Evolutionary conservation across 2,888 invertebrate species (phyloP), one percentile per base, ranked within the genome.

Genomic region (Perizoma affinitatum): DNA sequence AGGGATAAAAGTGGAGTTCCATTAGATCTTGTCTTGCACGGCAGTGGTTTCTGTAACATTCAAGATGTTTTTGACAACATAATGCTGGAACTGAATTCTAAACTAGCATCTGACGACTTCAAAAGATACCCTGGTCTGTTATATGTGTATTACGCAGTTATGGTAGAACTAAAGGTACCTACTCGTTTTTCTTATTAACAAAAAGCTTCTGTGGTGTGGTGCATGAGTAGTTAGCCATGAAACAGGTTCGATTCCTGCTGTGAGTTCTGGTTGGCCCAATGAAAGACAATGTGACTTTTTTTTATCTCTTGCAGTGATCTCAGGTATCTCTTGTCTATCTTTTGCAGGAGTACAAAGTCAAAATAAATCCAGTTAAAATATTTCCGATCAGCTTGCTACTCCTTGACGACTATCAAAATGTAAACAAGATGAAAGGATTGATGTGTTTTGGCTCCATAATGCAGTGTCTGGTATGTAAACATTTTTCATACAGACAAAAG

Each of bases 121-220:
- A 90, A 87, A 62, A 84, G 78, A 60, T 86, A 86, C 73, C 91
- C 90, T 33, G 79, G 80, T 4, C 79, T 84, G 51, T 73, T 89
- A 64, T 83, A 87, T 69, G 85, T 84, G 0, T 91, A 89, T 65
- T 80, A 72, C 64, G 65, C 67, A 36, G 60, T 91, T 10, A 61
- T 86, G 8, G 69, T 72, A 34, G 70, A 86, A 70, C 45, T 86
- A 34, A 76, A 79, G 74, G 89, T 87, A 77, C 55, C 4, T 66
- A 63, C 34, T 1, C 38, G 34, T 5, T 43, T 34, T 44, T 7
- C 7, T 63, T 54, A 60, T 22, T 22, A 22, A 22, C 22, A 22
- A 22, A 22, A n/a, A 22, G 1, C 22, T 22, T 22, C 22, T 22
- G 22, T 22, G 22, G 22, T 22, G 22, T 22, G 22, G 22, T 22